Evolutionary conservation across 1,140 invertebrate genomes (phyloP).

Genomic region (Drosophila leontia): DNA sequence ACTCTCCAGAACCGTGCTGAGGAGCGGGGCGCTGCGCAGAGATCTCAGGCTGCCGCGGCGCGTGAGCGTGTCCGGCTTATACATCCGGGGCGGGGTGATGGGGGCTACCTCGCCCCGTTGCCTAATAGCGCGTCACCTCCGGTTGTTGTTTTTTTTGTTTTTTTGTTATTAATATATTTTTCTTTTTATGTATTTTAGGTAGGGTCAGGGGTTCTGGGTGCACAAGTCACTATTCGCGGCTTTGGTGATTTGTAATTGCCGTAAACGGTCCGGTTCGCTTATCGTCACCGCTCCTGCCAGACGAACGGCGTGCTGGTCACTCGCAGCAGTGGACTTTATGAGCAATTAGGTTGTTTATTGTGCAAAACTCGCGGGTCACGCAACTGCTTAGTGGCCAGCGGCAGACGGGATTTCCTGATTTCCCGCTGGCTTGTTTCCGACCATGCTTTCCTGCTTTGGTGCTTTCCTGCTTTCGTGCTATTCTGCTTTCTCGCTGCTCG

Average conservation of each 20-base stretch:
- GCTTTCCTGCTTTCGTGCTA: neutral
- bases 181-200: neutral
- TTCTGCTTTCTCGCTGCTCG: neutral
- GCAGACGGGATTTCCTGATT: slow-evolving; percentile 6
- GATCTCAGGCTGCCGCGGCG: slow-evolving; percentile 84
- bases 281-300: neutral
- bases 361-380: slow-evolving; percentile 73
- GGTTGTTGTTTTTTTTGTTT: neutral
- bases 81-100: slow-evolving; percentile 57
- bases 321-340: slow-evolving; percentile 48
- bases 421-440: slow-evolving; percentile 3
- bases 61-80: slow-evolving; percentile 80
- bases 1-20: slow-evolving; percentile 83
- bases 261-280: slow-evolving; percentile 29
- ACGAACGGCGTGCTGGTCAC: neutral
- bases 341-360: slow-evolving; percentile 71
- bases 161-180: neutral
- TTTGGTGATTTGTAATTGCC: slow-evolving; percentile 35
- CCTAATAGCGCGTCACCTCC: slow-evolving; percentile 27
- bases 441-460: neutral
- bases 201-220: neutral
- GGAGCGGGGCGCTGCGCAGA: slow-evolving; percentile 82
- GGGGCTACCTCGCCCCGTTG: slow-evolving; percentile 7
- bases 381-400: slow-evolving; percentile 30
- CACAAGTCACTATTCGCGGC: neutral